These are phyloP conservation scores for Chiloscyllium punctatum DNA, from an alignment of 2,797 vertebrate species.

Conservation along the genomic window DNA sequence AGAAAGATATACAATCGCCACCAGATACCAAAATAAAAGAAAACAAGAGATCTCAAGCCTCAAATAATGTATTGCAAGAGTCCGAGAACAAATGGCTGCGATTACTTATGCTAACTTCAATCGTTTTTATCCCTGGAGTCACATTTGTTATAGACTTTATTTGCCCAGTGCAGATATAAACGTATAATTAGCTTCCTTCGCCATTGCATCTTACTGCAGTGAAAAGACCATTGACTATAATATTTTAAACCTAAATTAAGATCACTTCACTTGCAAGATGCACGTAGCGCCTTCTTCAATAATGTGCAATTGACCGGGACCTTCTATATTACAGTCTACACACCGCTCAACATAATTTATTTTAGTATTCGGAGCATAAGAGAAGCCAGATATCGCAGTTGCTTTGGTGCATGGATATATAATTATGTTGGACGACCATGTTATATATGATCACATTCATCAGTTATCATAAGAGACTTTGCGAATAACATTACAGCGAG, in stretches of 20 bases:
- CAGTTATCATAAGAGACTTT: not conserved
- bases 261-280: not conserved
- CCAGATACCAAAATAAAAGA: not conserved
- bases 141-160: not conserved
- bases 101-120: conserved; percentile 9
- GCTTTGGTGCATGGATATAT: not conserved
- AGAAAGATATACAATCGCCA: not conserved
- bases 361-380: not conserved
- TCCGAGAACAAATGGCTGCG: conserved; percentile 4
- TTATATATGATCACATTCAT: not conserved
- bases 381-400: not conserved
- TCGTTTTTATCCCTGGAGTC: conserved; percentile 21
- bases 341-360: not conserved
- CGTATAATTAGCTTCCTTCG: conserved; percentile 5
- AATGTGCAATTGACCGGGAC: not conserved
- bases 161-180: conserved; percentile 31
- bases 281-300: not conserved
- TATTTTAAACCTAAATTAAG: not conserved
- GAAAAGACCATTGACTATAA: not conserved
- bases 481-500: not conserved
- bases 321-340: not conserved
- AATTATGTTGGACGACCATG: no score
- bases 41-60: not conserved
- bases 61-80: not conserved
- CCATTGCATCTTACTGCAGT: not conserved